phyloP scores from a whole-genome alignment of 2,113 vertebrate species.

The Puma concolor region DNA sequence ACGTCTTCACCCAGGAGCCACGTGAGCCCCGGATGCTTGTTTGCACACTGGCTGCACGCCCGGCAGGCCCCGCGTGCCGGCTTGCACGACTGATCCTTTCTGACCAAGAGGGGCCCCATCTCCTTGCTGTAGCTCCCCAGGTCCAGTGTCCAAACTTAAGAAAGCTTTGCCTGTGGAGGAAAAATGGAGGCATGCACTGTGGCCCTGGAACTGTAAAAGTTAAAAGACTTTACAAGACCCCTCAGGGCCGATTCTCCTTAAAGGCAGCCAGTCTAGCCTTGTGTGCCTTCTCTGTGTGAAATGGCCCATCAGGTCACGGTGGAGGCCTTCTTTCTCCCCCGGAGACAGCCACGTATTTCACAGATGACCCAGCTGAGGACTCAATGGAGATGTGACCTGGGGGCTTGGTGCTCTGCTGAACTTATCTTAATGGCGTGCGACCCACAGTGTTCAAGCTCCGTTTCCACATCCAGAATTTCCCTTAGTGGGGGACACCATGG shows the following conservation, averaged over 20 bases:
- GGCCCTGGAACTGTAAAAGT: constrained; percentile 26
- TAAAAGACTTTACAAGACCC: not conserved
- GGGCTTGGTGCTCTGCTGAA: not conserved
- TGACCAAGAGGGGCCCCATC: constrained; percentile 43
- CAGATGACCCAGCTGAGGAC: fast-evolving
- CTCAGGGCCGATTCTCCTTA: not conserved
- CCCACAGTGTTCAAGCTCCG: too few species aligned
- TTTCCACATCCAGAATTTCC: not conserved
- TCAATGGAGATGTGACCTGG: not conserved
- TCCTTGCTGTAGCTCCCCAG: constrained; percentile 63
- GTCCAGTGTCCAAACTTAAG: constrained; percentile 56
- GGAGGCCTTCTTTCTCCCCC: not conserved
- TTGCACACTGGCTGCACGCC: constrained; percentile 55
- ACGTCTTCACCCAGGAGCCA: constrained; percentile 65
- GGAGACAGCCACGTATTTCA: not conserved
- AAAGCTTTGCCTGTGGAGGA: constrained; percentile 46
- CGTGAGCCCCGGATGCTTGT: constrained; percentile 41
- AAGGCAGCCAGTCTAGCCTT: not conserved
- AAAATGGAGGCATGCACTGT: not conserved
- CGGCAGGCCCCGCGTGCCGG: not conserved
- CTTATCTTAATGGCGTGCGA: fast-evolving
- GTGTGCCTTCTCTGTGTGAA: constrained; percentile 56
- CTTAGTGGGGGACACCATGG: not conserved
- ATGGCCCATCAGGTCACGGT: not conserved
- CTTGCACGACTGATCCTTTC: not conserved